phyloP scores from a whole-genome alignment of 2,797 vertebrate species.

The Prunella strophiata region DNA sequence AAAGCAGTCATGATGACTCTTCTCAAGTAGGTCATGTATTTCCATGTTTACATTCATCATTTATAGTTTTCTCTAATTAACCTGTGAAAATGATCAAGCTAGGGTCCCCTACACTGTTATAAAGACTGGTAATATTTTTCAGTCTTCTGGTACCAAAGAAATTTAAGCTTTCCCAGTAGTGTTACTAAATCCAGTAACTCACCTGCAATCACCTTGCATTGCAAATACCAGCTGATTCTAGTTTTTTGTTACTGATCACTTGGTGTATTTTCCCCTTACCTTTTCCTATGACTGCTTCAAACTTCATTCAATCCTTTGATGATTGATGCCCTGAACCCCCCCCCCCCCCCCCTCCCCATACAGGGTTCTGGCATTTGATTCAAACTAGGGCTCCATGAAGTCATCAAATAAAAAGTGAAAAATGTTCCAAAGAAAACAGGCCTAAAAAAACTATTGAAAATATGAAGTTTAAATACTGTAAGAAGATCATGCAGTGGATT shows the following conservation, averaged over 20 bases:
- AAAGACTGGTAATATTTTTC: background rate
- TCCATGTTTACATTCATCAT: background rate
- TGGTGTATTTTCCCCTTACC: background rate
- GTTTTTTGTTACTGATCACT: background rate
- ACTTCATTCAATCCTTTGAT: background rate
- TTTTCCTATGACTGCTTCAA: background rate
- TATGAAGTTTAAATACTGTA: background rate
- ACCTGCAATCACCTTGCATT: background rate
- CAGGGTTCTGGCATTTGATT: background rate
- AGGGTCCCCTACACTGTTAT: background rate
- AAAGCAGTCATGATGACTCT: background rate
- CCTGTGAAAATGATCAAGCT: background rate
- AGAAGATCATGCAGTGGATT: background rate
- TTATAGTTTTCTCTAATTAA: background rate
- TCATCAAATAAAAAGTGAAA: background rate
- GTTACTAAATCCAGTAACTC: background rate
- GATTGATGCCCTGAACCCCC: rapidly evolving
- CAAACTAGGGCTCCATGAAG: background rate
- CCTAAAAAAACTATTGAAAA: background rate
- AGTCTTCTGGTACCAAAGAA: background rate
- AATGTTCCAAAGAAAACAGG: background rate
- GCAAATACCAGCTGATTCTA: background rate
- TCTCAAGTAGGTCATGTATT: background rate
- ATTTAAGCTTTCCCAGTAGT: background rate
- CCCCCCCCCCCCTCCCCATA: too few species aligned